A percentile compares a stretch with the other conserved stretches of the same genome.
Evolutionary conservation across 2,797 vertebrate species (phyloP).

Genomic region (Typhlichthys subterraneus): DNA sequence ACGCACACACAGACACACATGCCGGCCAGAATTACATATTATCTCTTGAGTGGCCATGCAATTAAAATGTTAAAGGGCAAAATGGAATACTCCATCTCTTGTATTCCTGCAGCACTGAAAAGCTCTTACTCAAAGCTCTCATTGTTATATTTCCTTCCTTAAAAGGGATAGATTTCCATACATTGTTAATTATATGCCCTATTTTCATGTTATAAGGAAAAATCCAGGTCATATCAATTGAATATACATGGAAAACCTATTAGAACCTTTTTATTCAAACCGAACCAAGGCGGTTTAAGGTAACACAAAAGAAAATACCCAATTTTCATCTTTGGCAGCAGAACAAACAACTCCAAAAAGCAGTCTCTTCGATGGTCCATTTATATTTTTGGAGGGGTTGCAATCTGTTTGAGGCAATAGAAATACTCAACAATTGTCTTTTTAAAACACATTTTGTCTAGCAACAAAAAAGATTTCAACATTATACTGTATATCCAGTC

Average conservation of each 20-base stretch:
- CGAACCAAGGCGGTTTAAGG: background rate
- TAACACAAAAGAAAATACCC: background rate
- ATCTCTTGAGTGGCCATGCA: slow-evolving; percentile 6
- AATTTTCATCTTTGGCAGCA: slow-evolving; percentile 14
- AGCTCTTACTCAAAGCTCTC: slow-evolving; percentile 3
- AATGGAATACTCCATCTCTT: slow-evolving; percentile 20
- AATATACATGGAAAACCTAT: background rate
- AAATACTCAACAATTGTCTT: slow-evolving; percentile 82
- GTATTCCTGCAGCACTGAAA: slow-evolving; percentile 4
- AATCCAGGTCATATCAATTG: background rate
- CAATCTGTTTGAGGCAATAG: slow-evolving; percentile 82
- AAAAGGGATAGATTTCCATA: background rate
- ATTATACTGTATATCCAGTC: slow-evolving; percentile 65
- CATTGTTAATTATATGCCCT: background rate
- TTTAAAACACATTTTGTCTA: slow-evolving; percentile 80
- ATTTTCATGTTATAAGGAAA: background rate
- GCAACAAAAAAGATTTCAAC: slow-evolving; percentile 77
- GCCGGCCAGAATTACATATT: slow-evolving; percentile 5
- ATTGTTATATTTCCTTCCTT: background rate
- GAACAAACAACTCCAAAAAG: slow-evolving; percentile 60
- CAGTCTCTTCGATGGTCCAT: slow-evolving; percentile 72
- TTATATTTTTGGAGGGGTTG: slow-evolving; percentile 84
- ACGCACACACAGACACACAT: slow-evolving; percentile 6
- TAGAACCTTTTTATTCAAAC: slow-evolving; percentile 3
- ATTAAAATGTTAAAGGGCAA: slow-evolving; percentile 12